Percentiles rank a stretch among this genome's conserved stretches.
phyloP scores from a whole-genome alignment of 1,140 invertebrate genomes.

The honey bee (Apis mellifera) region DNA sequence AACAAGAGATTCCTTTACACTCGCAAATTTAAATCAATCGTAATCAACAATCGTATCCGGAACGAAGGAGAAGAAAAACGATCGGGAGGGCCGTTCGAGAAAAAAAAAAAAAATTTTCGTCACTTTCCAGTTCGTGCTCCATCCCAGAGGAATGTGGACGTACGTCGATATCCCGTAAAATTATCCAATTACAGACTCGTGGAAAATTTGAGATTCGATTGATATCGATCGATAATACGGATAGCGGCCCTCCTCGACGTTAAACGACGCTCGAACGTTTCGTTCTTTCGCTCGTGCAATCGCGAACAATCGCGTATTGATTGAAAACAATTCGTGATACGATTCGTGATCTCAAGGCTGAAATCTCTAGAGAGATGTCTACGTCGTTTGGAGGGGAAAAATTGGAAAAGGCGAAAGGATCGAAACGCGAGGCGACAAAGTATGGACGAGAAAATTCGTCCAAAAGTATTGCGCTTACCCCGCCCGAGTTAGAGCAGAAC shows the following conservation, averaged over 20 bases:
- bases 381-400: too few relatives aligned
- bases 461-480: conserved; percentile 63
- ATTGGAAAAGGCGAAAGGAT: conserved; percentile 8
- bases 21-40: conserved; percentile 43
- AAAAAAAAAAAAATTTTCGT: neutral
- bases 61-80: neutral
- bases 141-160: neutral
- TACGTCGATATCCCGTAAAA: neutral
- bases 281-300: conserved; percentile 14
- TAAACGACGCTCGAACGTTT: neutral
- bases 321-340: neutral
- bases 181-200: neutral
- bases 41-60: conserved; percentile 15
- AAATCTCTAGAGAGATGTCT: neutral
- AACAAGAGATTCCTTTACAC: conserved; percentile 40
- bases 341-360: neutral
- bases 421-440: neutral
- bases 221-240: neutral
- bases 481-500: conserved; percentile 46
- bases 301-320: neutral
- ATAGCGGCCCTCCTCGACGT: neutral
- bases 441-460: conserved; percentile 17
- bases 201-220: neutral
- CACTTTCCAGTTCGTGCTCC: neutral
- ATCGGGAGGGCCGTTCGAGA: neutral